These are phyloP conservation scores for Drosophila mauritiana DNA, from an alignment of 1,140 invertebrate genomes.

Conservation along the genomic window DNA sequence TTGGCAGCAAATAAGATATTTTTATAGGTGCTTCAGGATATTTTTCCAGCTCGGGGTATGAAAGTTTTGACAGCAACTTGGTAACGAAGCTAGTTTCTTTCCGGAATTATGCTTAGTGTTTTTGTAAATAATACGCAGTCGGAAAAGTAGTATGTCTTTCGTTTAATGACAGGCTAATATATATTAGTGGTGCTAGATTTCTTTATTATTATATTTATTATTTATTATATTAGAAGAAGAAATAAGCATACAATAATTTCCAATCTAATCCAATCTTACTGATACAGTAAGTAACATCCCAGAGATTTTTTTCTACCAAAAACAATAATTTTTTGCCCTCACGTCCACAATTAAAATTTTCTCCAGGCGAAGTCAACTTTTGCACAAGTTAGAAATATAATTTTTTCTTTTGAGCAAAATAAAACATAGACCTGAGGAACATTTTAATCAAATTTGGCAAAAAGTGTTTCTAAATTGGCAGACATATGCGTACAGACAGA, in stretches of 20 bases:
- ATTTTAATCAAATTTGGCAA: constrained; percentile 80
- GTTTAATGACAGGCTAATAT: too few species aligned
- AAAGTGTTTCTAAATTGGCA: constrained; percentile 80
- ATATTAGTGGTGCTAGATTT: too few species aligned
- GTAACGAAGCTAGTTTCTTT: neutral
- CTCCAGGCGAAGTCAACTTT: constrained; percentile 42
- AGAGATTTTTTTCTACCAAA: neutral
- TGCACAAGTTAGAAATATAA: constrained; percentile 58
- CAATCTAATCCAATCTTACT: too few species aligned
- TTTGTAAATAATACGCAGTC: neutral
- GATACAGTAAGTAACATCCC: too few species aligned
- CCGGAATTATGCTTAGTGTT: neutral
- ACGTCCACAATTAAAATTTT: neutral
- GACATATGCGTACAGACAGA: constrained; percentile 47
- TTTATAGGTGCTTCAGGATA: constrained; percentile 44
- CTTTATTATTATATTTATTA: too few species aligned
- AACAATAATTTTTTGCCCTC: neutral
- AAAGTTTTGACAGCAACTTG: constrained; percentile 4
- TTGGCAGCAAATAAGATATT: constrained; percentile 78
- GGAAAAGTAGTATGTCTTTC: neutral
- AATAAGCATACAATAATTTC: too few species aligned
- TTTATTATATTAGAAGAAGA: too few species aligned
- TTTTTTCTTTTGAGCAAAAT: constrained; percentile 26
- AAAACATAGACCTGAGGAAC: constrained; percentile 37
- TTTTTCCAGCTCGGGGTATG: constrained; percentile 4